Evolutionary conservation across 2,797 vertebrate genomes (phyloP).

Genomic region (Cebuella pygmaea): DNA sequence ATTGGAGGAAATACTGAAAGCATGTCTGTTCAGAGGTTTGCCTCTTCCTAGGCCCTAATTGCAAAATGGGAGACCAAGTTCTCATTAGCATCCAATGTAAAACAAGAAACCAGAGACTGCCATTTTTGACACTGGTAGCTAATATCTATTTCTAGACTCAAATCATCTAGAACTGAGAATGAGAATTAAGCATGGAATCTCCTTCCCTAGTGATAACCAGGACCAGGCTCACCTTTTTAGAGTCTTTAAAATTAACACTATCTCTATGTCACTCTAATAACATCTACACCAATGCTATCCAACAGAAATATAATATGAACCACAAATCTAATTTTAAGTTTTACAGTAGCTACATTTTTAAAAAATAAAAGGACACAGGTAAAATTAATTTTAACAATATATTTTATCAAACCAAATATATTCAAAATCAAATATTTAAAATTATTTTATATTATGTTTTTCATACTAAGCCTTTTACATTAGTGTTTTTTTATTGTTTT

Average conservation of each 20-base stretch:
- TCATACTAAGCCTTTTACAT: background rate
- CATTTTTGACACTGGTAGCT: background rate
- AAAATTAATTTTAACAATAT: slow-evolving; percentile 7
- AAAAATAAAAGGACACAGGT: background rate
- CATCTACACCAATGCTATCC: background rate
- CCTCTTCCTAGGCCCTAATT: background rate
- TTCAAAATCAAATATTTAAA: slow-evolving; percentile 15
- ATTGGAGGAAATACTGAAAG: background rate
- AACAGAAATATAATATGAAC: background rate
- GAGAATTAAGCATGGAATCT: background rate
- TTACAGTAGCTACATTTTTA: background rate
- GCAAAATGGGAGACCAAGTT: background rate
- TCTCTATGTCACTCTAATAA: background rate
- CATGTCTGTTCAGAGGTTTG: background rate
- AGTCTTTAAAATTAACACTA: slow-evolving; percentile 14
- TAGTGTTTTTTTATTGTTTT: too few relatives aligned
- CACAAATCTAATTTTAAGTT: background rate
- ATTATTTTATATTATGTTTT: background rate
- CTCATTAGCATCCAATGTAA: background rate
- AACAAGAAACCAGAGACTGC: background rate
- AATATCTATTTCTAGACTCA: background rate
- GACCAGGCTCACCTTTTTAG: background rate
- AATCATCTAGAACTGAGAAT: background rate
- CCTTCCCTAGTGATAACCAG: background rate
- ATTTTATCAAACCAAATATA: background rate